These are phyloP conservation scores for Eupithecia centaureata DNA, from an alignment of 2,888 invertebrate genomes.

Conservation along the genomic window DNA sequence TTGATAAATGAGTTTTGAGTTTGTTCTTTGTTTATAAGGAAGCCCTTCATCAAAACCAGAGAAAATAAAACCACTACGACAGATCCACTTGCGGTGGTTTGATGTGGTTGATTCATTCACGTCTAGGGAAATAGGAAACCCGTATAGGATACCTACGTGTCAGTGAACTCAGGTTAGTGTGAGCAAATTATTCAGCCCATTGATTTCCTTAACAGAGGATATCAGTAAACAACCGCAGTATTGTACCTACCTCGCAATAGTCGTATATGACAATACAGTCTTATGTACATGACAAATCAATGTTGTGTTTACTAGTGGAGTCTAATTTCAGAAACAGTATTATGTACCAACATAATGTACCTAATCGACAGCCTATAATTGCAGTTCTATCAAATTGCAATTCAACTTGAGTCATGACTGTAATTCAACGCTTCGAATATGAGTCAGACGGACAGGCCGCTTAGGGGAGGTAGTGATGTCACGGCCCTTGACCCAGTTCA, in stretches of 20 bases:
- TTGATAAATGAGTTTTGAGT: no score
- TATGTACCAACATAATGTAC: no score
- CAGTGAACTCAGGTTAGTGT: background rate
- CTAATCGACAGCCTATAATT: constrained; percentile 21
- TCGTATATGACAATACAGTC: background rate
- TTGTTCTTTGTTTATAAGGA: background rate
- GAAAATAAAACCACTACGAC: background rate
- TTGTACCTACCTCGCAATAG: background rate
- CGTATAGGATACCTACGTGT: background rate
- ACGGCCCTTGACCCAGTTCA: constrained; percentile 30
- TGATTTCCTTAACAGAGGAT: background rate
- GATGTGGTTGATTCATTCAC: no score
- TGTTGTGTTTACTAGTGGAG: background rate
- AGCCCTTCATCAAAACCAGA: background rate
- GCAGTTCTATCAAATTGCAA: constrained; percentile 34
- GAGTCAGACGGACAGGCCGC: constrained; percentile 27
- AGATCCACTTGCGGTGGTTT: no score
- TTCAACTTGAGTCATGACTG: constrained; percentile 35
- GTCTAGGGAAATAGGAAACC: constrained; percentile 6
- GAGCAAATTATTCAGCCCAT: constrained; percentile 1
- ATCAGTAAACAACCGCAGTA: background rate
- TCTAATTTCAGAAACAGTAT: constrained; percentile 27
- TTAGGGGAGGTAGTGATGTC: constrained; percentile 25
- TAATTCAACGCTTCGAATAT: constrained; percentile 32
- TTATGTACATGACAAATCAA: background rate